A percentile compares a stretch with the other conserved stretches of the same genome.
Evolutionary conservation across 2,113 vertebrate species (phyloP).

Genomic region (Osmerus eperlanus): DNA sequence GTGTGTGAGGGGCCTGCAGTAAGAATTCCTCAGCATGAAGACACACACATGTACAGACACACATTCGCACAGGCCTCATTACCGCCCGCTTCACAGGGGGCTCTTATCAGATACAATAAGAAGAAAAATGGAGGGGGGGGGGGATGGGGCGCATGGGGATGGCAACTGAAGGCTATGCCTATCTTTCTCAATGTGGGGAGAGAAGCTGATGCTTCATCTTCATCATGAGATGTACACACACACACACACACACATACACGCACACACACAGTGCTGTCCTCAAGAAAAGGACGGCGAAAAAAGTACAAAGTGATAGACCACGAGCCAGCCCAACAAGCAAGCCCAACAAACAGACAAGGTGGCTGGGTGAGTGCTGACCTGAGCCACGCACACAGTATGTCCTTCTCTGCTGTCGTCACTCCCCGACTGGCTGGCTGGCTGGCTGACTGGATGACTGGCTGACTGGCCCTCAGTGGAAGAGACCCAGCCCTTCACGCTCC

Average conservation of each 20-base stretch:
- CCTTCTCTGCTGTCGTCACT: not conserved
- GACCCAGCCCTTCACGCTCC: conserved; percentile 70
- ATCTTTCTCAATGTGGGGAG: conserved; percentile 12
- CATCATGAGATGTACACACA: conserved; percentile 3
- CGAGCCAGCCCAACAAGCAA: too few species aligned
- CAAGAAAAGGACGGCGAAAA: not conserved
- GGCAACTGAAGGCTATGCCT: not conserved
- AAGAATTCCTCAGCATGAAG: too few species aligned
- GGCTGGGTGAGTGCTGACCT: not conserved
- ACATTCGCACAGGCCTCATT: conserved; percentile 48
- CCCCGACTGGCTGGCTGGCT: conserved; percentile 28
- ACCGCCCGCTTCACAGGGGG: conserved; percentile 44
- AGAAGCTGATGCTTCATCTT: conserved; percentile 27
- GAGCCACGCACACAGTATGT: not conserved
- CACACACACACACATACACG: not conserved
- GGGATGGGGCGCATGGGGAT: conserved; percentile 36
- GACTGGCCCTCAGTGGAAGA: conserved; percentile 58
- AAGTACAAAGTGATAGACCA: not conserved
- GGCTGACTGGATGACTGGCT: conserved; percentile 35
- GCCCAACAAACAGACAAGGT: too few species aligned
- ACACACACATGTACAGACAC: too few species aligned
- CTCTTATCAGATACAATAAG: conserved; percentile 56
- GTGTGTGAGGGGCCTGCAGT: conserved; percentile 36
- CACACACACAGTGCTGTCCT: not conserved
- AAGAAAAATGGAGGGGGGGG: conserved; percentile 19